phyloP scores from a whole-genome alignment of 2,113 vertebrate genomes.

The Aphelocoma coerulescens region DNA sequence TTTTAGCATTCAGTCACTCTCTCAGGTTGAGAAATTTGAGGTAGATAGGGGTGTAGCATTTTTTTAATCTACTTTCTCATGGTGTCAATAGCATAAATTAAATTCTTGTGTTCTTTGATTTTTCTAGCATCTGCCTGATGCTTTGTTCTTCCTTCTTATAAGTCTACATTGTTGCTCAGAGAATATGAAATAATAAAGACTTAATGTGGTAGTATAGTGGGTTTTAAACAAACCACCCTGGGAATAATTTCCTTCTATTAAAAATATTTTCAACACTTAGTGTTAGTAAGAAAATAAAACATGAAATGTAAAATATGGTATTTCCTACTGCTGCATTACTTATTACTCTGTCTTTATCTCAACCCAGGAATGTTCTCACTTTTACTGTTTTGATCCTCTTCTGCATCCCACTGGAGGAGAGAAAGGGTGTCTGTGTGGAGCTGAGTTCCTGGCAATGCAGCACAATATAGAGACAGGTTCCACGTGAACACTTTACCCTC shows the following conservation, averaged over 20 bases:
- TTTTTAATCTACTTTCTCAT: neutral
- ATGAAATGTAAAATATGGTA: neutral
- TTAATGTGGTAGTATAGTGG: neutral
- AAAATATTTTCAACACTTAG: neutral
- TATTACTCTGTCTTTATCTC: neutral
- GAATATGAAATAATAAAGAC: neutral
- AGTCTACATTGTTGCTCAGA: neutral
- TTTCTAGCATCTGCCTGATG: neutral
- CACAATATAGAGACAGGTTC: neutral
- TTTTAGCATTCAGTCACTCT: neutral
- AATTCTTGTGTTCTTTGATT: neutral
- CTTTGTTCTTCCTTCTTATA: neutral
- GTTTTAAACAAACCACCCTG: neutral
- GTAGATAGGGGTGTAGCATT: neutral
- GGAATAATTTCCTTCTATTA: neutral
- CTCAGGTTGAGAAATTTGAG: neutral
- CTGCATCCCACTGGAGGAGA: neutral
- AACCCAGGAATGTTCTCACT: neutral
- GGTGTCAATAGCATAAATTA: neutral
- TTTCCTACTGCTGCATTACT: neutral
- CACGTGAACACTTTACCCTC: neutral
- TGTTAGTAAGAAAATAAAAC: neutral
- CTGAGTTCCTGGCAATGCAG: neutral
- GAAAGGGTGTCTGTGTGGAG: neutral
- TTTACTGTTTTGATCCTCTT: neutral